Evolutionary conservation across 2,888 invertebrate species (phyloP), one percentile per base, ranked within the genome.

Genomic region (Diabrotica balteata): DNA sequence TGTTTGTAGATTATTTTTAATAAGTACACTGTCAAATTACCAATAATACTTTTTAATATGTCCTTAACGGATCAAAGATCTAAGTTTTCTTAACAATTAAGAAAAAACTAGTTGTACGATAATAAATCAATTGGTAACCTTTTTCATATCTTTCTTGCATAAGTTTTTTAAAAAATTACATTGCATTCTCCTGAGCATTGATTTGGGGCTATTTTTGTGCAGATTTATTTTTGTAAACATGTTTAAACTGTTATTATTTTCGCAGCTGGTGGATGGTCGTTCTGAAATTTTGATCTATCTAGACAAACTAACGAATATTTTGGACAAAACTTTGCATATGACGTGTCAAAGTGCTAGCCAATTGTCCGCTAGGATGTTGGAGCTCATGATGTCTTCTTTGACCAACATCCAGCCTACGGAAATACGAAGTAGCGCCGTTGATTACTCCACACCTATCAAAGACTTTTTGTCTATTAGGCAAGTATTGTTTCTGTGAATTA

Each of bases 381-480:
- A 87, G 61, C 85, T 89, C 69, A 83, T 90, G 1, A 83, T 90
- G 76, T 79, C 84, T 72, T 86, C 90, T 62, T 78, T 95, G 43
- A 89, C 91, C 0, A 86, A 85, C 32, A 85, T 90, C 2, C 87
- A 88, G 72, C 86, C 91, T 9, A 84, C 86, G 52, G 90, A 92
- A 79, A 88, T 88, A 84, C 84, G 87, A 74, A 90, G 90, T 79
- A 86, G 87, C 0, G 82, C 87, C 0, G 84, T 86, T 22, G 87
- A 90, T 70, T 90, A 89, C 76, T 88, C 89, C 22, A 85, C 86
- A 50, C 90, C 90, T 0, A 86, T 92, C 0, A 86, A 89, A 67
- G 89, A 91, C 66, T 91, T 90, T 85, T 85, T 94, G 54, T 90
- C 93, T 8, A 87, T 94, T 62, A 86, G 83, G 89, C 89, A 78